phyloP scores from a whole-genome alignment of 37 sponge, comb jelly and placozoan genomes.

The Trichoplax adhaerens region DNA sequence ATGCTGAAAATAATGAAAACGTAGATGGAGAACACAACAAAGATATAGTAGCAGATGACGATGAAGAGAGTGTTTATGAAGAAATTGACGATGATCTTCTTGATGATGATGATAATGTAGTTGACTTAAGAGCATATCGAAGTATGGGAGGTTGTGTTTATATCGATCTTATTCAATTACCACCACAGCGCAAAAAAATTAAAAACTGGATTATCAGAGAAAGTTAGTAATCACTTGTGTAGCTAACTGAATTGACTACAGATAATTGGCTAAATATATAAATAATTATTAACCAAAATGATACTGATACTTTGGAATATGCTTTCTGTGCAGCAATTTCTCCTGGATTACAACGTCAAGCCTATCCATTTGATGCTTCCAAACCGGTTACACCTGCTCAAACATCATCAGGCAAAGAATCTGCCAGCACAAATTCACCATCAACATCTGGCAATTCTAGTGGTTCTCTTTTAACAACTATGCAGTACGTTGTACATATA shows the following conservation, averaged over 20 bases:
- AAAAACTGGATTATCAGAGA: slow-evolving; percentile 53
- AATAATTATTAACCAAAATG: too few relatives aligned
- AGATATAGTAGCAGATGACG: too few relatives aligned
- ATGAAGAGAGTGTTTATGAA: too few relatives aligned
- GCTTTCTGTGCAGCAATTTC: neutral
- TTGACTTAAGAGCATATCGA: slow-evolving; percentile 44
- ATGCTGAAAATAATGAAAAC: too few relatives aligned
- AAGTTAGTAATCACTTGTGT: slow-evolving; percentile 14
- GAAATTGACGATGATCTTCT: neutral
- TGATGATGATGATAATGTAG: slow-evolving; percentile 41
- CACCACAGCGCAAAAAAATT: slow-evolving; percentile 48
- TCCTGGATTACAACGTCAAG: neutral
- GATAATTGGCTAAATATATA: neutral
- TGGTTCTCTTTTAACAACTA: too few relatives aligned
- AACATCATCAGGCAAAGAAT: too few relatives aligned
- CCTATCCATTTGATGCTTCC: neutral
- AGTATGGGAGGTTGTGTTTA: slow-evolving; percentile 47
- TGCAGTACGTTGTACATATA: neutral
- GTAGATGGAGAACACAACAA: too few relatives aligned
- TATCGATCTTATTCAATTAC: slow-evolving; percentile 46
- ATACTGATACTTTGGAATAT: too few relatives aligned
- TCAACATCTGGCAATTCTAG: too few relatives aligned
- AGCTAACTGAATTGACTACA: neutral
- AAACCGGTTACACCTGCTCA: neutral
- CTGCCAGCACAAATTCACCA: too few relatives aligned